Conservation (phyloP, 2,888 invertebrate genomes). For the Thumatha senex region DNA sequence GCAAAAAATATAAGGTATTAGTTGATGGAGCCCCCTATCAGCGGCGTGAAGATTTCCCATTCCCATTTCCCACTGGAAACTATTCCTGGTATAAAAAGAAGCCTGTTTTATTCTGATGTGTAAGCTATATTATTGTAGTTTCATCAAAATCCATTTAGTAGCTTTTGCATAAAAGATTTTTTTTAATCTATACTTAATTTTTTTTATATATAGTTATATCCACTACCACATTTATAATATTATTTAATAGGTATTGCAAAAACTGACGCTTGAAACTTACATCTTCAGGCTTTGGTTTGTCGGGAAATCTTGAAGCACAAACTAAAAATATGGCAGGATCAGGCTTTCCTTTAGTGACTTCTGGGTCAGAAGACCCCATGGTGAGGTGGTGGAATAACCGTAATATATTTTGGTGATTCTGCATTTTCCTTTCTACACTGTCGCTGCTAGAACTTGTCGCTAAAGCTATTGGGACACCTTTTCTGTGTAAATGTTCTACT, state of each 20-base stretch:
- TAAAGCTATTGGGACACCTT: conserved; percentile 91
- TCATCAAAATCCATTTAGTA: no score
- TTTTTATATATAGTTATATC: no score
- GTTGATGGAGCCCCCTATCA: no score
- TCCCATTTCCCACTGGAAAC: no score
- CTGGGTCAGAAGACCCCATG: conserved; percentile 91
- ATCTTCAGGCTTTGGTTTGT: conserved; percentile 84
- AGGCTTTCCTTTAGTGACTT: conserved; percentile 93
- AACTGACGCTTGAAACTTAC: conserved; percentile 51
- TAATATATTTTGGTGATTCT: conserved; percentile 86
- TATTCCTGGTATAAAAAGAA: no score
- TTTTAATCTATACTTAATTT: no score
- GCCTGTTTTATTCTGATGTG: no score
- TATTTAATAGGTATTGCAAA: not conserved
- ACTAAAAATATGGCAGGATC: conserved; percentile 93
- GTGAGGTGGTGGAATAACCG: conserved; percentile 88
- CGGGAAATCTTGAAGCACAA: conserved; percentile 88
- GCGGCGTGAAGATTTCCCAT: no score
- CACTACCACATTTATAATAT: no score
- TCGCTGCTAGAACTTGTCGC: conserved; percentile 92
- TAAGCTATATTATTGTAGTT: no score
- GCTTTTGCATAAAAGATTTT: no score
- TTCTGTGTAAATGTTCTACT: conserved; percentile 87
- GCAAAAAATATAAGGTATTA: no score
- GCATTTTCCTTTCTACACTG: conserved; percentile 88